A percentile compares a stretch with the other conserved stretches of the same genome.
These are phyloP conservation scores for Scaptomyza graminum DNA, from an alignment of 1,140 invertebrate genomes.

Conservation along the genomic window DNA sequence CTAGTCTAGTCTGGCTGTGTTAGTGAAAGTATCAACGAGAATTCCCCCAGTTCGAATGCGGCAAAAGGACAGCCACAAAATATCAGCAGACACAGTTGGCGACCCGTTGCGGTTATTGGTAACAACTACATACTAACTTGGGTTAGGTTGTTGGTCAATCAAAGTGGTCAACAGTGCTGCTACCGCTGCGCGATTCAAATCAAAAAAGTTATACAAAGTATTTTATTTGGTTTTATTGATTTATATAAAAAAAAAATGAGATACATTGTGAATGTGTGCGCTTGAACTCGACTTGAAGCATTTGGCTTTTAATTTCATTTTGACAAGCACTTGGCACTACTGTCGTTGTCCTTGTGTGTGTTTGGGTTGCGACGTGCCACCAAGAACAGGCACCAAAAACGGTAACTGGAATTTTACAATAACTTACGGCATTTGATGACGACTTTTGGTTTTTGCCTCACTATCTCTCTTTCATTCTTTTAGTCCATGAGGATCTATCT, in stretches of 20 bases:
- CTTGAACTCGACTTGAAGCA: conserved; percentile 54
- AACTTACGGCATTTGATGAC: conserved; percentile 76
- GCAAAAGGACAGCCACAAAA: conserved; percentile 59
- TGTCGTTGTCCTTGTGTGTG: conserved; percentile 29
- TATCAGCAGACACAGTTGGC: conserved; percentile 50
- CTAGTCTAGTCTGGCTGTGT: neutral
- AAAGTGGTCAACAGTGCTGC: conserved; percentile 7
- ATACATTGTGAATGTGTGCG: neutral
- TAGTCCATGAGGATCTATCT: conserved; percentile 21
- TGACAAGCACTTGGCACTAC: conserved; percentile 76
- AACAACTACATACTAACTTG: neutral
- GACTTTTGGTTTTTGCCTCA: conserved; percentile 44
- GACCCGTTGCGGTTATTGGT: conserved; percentile 5
- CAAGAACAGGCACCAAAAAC: conserved; percentile 17
- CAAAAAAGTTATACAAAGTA: conserved; percentile 49
- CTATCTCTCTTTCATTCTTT: conserved; percentile 19
- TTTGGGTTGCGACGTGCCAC: conserved; percentile 11
- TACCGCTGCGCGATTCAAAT: conserved; percentile 34
- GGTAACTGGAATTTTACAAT: conserved; percentile 67
- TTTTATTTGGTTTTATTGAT: conserved; percentile 79
- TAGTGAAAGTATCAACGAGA: conserved; percentile 22
- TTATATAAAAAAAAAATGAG: no score
- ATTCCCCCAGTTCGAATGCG: conserved; percentile 22
- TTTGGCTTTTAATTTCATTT: conserved; percentile 81
- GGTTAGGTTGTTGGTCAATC: conserved; percentile 15